A percentile compares a stretch with the other conserved stretches of the same genome.
These are phyloP conservation scores for Heptranchias perlo DNA, from an alignment of 2,113 vertebrate species.

Conservation along the genomic window DNA sequence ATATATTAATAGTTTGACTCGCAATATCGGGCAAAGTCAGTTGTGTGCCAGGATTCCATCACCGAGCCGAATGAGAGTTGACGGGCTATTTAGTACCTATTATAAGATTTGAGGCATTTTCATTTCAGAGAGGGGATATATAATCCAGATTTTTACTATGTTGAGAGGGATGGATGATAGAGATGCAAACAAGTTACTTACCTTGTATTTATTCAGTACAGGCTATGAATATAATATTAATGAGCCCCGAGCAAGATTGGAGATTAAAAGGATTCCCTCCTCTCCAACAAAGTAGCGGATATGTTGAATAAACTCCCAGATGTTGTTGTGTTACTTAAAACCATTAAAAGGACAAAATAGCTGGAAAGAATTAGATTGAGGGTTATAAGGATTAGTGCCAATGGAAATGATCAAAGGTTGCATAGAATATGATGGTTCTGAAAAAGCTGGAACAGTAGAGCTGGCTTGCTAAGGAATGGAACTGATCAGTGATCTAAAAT, in stretches of 20 bases:
- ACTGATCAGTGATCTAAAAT: neutral
- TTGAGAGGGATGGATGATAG: neutral
- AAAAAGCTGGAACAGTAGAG: neutral
- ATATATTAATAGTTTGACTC: neutral
- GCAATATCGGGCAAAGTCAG: neutral
- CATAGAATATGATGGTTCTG: neutral
- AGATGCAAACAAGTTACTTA: neutral
- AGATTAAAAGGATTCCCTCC: neutral
- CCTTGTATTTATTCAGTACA: neutral
- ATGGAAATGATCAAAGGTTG: neutral
- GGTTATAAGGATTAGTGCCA: neutral
- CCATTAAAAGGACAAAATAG: neutral
- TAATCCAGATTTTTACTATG: neutral
- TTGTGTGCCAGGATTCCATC: neutral
- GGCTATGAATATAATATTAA: neutral
- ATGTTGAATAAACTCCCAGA: neutral
- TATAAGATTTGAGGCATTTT: neutral
- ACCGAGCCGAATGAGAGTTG: neutral
- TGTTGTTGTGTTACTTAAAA: neutral
- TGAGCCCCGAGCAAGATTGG: neutral
- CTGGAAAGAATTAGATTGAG: neutral
- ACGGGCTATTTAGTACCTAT: neutral
- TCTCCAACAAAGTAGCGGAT: neutral
- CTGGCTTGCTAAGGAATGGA: neutral
- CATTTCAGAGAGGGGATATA: conserved; percentile 8